Evolutionary conservation across 2,797 vertebrate species (phyloP), one percentile per base, ranked within the genome.

Genomic region (Smutsia temminckii): DNA sequence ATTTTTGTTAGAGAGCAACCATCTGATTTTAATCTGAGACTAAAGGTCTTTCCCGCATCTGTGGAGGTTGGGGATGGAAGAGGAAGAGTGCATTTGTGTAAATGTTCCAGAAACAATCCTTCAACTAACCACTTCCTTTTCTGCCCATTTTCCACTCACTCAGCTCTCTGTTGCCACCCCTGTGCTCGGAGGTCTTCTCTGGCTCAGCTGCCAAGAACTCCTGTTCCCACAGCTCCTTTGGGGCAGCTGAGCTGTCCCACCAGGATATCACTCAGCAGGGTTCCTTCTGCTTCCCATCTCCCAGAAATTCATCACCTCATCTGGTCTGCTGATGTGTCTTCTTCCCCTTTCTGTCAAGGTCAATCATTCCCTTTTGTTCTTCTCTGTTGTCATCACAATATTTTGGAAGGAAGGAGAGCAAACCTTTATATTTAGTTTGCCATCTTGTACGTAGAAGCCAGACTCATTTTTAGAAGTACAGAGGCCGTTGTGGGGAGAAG

Each of bases 381-480:
- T 55, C 42, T 55, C 53, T 49, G 17, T 61, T 37, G 42, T 83
- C 29, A 85, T 40, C 92, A 51, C 10, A 27, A 21, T 55, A 34
- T 75, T 75, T 71, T 1, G 46, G 20, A 9, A 55, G 18, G 55
- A 84, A 59, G 57, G 40, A 78, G 51, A 91, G 17, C 34, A 51
- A 81, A 61, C 0, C 12, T 21, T 75, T n/a, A 32, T 21, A 32
- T 61, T 42, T 57, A 68, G 34, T 29, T 23, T 21, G 8, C 69
- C 7, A 10, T 77, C 34, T 74, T 68, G n/a, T 59, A 57, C 42
- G 27, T 75, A 64, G 25, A 89, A 87, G 61, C 5, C 17, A 61
- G 75, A 88, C 12, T 85, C 40, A 46, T 72, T 95, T 81, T 95
- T 37, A 86, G 85, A 84, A 85, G 66, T 10, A n/a, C 46, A 69